phyloP scores from a whole-genome alignment of 2,113 vertebrate species.

The Callipepla californica region DNA sequence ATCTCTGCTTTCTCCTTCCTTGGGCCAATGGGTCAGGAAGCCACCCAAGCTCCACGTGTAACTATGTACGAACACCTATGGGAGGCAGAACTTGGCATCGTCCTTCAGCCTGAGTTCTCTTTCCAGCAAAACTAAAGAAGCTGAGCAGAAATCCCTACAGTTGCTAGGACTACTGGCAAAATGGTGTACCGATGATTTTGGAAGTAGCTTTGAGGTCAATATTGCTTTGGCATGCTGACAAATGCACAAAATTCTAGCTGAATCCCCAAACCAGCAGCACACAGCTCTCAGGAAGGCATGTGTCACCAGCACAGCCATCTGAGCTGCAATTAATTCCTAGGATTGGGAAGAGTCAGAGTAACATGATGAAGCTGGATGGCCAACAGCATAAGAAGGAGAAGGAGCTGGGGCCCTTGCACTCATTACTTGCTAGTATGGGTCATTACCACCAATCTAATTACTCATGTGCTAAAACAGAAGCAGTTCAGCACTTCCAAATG shows the following conservation, averaged over 20 bases:
- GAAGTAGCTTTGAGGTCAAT: not conserved
- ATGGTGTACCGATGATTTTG: not conserved
- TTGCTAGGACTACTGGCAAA: not conserved
- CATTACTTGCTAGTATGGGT: not conserved
- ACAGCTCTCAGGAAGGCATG: not conserved
- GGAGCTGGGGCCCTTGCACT: not conserved
- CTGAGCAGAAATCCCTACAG: not conserved
- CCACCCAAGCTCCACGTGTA: not conserved
- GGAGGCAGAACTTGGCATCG: not conserved
- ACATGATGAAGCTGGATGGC: not conserved
- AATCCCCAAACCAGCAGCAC: not conserved
- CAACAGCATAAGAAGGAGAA: not conserved
- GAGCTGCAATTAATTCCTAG: not conserved
- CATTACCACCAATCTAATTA: not conserved
- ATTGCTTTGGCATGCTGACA: not conserved
- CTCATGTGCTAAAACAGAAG: not conserved
- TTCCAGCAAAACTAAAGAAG: not conserved
- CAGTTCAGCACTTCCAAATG: not conserved
- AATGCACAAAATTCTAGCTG: not conserved
- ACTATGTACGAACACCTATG: rapidly evolving
- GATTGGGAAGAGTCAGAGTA: not conserved
- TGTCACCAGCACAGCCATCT: rapidly evolving
- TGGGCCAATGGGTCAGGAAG: not conserved
- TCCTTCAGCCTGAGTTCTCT: not conserved
- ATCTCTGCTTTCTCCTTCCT: not conserved